Evolutionary conservation across 1,140 invertebrate genomes (phyloP).

Genomic region (Halesus radiatus): DNA sequence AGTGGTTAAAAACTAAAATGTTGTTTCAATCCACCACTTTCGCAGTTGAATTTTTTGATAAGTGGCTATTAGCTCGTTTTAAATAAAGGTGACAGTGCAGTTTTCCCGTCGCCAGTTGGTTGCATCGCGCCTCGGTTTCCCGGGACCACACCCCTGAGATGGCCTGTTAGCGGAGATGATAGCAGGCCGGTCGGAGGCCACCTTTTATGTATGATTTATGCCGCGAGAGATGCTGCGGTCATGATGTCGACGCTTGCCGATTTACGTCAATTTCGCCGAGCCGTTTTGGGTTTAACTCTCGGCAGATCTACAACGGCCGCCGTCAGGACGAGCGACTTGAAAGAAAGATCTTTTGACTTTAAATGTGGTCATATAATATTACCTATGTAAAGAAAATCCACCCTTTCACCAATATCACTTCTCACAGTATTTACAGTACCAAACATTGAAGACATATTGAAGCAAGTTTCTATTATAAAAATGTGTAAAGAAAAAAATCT

Average conservation of each 20-base stretch:
- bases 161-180: slow-evolving; percentile 20
- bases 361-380: no score
- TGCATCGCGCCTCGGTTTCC: not conserved
- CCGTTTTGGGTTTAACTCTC: slow-evolving; percentile 42
- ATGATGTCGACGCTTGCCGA: slow-evolving; percentile 1
- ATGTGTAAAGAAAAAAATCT: no score
- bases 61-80: not conserved
- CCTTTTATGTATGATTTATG: slow-evolving; percentile 39
- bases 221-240: slow-evolving; percentile 15
- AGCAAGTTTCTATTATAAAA: no score
- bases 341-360: no score
- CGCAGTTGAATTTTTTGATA: no score
- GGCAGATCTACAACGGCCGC: slow-evolving; percentile 15
- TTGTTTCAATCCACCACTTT: no score
- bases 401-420: no score
- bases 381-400: no score
- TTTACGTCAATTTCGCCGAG: slow-evolving; percentile 38
- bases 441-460: no score
- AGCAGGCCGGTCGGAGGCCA: not conserved
- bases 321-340: not conserved
- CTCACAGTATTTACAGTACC: no score
- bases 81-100: not conserved
- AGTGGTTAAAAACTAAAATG: no score
- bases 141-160: slow-evolving; percentile 8
- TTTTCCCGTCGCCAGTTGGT: not conserved